These are phyloP conservation scores for Ditylenchus weischeri DNA, from an alignment of 2,888 invertebrate genomes.

Conservation along the genomic window DNA sequence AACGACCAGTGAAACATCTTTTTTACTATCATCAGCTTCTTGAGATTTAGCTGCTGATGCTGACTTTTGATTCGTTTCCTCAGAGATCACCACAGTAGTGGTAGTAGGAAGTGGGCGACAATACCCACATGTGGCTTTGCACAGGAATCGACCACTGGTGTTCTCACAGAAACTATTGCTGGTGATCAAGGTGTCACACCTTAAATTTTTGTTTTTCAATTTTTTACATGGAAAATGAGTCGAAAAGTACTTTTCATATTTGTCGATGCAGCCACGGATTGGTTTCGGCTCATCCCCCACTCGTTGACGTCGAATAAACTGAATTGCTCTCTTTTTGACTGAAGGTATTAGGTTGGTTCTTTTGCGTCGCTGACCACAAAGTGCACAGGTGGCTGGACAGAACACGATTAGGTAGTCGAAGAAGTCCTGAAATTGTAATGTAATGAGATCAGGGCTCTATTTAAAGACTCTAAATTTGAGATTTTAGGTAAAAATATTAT, in stretches of 20 bases:
- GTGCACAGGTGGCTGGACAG: constrained; percentile 5
- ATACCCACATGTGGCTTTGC: constrained; percentile 2
- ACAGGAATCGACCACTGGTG: constrained; percentile 8
- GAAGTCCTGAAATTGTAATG: neutral
- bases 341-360: neutral
- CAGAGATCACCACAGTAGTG: too few relatives aligned
- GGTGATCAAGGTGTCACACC: neutral
- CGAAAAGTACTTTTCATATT: constrained; percentile 1
- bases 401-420: constrained; percentile 1
- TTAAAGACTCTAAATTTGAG: too few relatives aligned
- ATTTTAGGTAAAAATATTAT: too few relatives aligned
- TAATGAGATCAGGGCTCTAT: too few relatives aligned
- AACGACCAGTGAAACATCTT: too few relatives aligned
- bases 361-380: neutral
- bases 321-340: too few relatives aligned
- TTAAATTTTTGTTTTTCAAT: neutral
- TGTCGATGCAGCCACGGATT: neutral
- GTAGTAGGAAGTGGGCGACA: neutral
- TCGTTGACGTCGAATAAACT: too few relatives aligned
- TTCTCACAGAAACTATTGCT: constrained; percentile 5
- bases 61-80: too few relatives aligned
- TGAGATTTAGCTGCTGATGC: too few relatives aligned
- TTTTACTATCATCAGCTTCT: too few relatives aligned
- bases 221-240: neutral
- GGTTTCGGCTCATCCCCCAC: too few relatives aligned